Percentiles rank a stretch among this genome's conserved stretches.
Evolutionary conservation across 2,888 invertebrate species (phyloP).

Genomic region (Rapana venosa): DNA sequence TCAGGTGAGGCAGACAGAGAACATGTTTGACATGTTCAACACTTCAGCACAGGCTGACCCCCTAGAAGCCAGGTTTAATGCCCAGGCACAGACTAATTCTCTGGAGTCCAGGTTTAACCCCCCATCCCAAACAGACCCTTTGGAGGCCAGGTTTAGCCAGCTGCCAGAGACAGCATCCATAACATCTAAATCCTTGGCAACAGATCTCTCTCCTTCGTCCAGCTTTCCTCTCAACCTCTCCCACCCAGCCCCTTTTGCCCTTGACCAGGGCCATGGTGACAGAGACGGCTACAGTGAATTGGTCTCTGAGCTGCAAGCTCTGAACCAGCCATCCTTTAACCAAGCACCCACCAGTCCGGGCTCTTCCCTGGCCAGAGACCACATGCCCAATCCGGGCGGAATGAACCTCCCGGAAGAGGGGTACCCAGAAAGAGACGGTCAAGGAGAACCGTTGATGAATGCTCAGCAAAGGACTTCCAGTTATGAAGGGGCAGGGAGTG

Average conservation of each 20-base stretch:
- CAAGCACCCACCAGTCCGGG: neutral
- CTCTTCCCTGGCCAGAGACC: neutral
- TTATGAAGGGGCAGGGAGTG: neutral
- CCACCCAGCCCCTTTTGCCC: neutral
- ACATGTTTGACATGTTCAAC: conserved; percentile 22
- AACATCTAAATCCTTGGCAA: neutral
- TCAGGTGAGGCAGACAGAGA: neutral
- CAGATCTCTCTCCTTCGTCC: neutral
- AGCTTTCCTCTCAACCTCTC: neutral
- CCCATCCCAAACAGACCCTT: neutral
- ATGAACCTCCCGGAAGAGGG: neutral
- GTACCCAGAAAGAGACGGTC: neutral
- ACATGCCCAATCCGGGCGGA: neutral
- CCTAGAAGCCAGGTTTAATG: conserved; percentile 3
- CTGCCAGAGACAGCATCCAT: neutral
- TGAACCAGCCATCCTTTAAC: conserved; percentile 11
- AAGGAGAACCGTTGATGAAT: neutral
- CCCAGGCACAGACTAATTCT: neutral
- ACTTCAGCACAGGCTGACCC: neutral
- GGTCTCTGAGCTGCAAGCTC: conserved; percentile 24
- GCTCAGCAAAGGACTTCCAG: conserved; percentile 4
- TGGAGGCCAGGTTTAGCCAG: neutral
- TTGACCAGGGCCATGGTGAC: neutral
- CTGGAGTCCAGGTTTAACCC: neutral
- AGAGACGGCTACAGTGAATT: conserved; percentile 13